A percentile compares a stretch with the other conserved stretches of the same genome.
Evolutionary conservation across 2,888 invertebrate genomes (phyloP).

Genomic region (Nomada goodeniana): DNA sequence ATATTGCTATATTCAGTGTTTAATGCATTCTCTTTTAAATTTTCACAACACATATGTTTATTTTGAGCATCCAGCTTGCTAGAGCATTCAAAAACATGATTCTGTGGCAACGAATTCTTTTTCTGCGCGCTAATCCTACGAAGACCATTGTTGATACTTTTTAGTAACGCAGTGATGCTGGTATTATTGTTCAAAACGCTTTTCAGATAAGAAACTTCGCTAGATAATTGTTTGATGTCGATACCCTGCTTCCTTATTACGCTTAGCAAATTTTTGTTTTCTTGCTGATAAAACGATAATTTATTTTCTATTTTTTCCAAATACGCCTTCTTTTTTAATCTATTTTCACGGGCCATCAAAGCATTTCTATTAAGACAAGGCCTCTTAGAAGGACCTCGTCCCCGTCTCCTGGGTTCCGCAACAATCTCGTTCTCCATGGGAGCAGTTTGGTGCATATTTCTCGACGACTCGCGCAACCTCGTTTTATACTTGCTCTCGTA

Average conservation of each 20-base stretch:
- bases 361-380: constrained; percentile 86
- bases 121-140: constrained; percentile 40
- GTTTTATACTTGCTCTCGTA: constrained; percentile 42
- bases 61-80: neutral
- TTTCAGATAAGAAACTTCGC: constrained; percentile 86
- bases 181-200: constrained; percentile 86
- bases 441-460: constrained; percentile 3
- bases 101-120: constrained; percentile 11
- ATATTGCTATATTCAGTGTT: constrained; percentile 22
- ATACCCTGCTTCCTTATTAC: constrained; percentile 85
- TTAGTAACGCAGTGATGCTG: constrained; percentile 85
- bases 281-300: constrained; percentile 82
- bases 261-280: constrained; percentile 85
- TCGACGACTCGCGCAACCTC: constrained; percentile 41
- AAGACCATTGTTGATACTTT: constrained; percentile 82
- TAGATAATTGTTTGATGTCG: constrained; percentile 84
- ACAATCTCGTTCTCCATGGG: neutral
- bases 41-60: constrained; percentile 15
- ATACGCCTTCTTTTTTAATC: constrained; percentile 87
- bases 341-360: constrained; percentile 87
- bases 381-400: constrained; percentile 78
- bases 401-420: constrained; percentile 62
- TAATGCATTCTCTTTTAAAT: constrained; percentile 27
- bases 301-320: constrained; percentile 86
- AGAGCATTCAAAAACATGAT: neutral